Evolutionary conservation across 2,888 invertebrate genomes (phyloP).

Genomic region (Platycheirus rosarum): DNA sequence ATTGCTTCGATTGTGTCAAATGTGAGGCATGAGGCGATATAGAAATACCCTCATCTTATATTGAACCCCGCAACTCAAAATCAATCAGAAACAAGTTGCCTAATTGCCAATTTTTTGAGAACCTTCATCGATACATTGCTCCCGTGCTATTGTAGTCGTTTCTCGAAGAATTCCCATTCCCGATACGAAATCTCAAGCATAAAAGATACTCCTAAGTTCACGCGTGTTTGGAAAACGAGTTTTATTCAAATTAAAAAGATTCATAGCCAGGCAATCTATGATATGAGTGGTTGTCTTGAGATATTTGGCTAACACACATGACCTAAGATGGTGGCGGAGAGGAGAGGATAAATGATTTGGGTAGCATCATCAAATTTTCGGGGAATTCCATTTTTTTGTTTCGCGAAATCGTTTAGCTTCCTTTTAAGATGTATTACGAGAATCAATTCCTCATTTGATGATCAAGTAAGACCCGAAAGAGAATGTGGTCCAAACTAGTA

Average conservation of each 20-base stretch:
- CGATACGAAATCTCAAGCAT: slow-evolving; percentile 30
- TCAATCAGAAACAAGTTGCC: slow-evolving; percentile 62
- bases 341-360: slow-evolving; percentile 3
- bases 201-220: slow-evolving; percentile 28
- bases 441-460: slow-evolving; percentile 50
- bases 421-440: slow-evolving; percentile 39
- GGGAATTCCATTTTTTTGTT: slow-evolving; percentile 11
- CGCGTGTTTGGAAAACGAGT: slow-evolving; percentile 50
- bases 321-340: not conserved
- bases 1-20: slow-evolving; percentile 66
- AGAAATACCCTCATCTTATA: slow-evolving; percentile 22
- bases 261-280: slow-evolving; percentile 35
- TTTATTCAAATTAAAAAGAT: slow-evolving; percentile 66
- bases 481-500: slow-evolving; percentile 58
- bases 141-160: slow-evolving; percentile 12
- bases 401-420: slow-evolving; percentile 44
- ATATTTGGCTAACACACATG: slow-evolving; percentile 41
- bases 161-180: slow-evolving; percentile 22
- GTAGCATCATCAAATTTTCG: slow-evolving; percentile 41
- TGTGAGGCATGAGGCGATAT: slow-evolving; percentile 38
- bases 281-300: slow-evolving; percentile 26
- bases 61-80: slow-evolving; percentile 49
- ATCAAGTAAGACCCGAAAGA: slow-evolving; percentile 60
- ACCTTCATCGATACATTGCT: slow-evolving; percentile 58
- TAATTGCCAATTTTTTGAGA: slow-evolving; percentile 58